A percentile compares a stretch with the other conserved stretches of the same genome.
These are phyloP conservation scores for Pyrochroa serraticornis DNA, from an alignment of 2,888 invertebrate species.

Conservation along the genomic window DNA sequence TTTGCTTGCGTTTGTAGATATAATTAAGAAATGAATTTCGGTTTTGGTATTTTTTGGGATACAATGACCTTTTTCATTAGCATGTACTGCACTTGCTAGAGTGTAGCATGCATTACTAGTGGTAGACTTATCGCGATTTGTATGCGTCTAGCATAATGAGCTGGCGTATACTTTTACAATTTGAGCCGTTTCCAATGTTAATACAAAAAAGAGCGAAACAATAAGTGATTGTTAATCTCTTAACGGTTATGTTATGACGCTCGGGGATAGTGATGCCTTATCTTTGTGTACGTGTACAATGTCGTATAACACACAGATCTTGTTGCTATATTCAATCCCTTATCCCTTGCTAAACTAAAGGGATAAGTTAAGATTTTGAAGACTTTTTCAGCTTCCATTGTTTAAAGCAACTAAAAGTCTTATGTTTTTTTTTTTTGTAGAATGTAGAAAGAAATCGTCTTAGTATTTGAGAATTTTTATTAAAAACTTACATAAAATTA, in stretches of 20 bases:
- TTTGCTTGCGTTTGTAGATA: not conserved
- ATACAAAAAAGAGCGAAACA: too few species aligned
- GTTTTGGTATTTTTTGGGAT: conserved; percentile 12
- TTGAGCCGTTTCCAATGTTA: not conserved
- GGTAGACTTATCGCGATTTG: conserved; percentile 6
- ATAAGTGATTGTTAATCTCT: too few species aligned
- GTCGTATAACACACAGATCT: too few species aligned
- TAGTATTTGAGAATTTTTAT: conserved; percentile 6
- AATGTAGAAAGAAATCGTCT: not conserved
- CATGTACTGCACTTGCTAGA: conserved; percentile 15
- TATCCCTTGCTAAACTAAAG: too few species aligned
- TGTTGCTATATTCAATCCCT: too few species aligned
- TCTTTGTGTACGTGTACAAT: too few species aligned
- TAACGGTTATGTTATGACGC: too few species aligned
- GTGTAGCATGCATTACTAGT: not conserved
- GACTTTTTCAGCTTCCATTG: too few species aligned
- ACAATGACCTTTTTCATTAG: conserved; percentile 29
- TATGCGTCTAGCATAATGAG: conserved; percentile 8
- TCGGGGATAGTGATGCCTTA: too few species aligned
- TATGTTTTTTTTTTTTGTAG: too few species aligned
- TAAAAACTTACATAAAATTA: conserved; percentile 21
- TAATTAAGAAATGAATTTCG: conserved; percentile 5
- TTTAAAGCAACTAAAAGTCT: too few species aligned
- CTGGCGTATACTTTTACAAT: conserved; percentile 1
- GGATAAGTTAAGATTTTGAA: too few species aligned